A percentile compares a stretch with the other conserved stretches of the same genome.
Evolutionary conservation across 1,140 invertebrate genomes (phyloP).

Genomic region (Drosophila paulistorum): DNA sequence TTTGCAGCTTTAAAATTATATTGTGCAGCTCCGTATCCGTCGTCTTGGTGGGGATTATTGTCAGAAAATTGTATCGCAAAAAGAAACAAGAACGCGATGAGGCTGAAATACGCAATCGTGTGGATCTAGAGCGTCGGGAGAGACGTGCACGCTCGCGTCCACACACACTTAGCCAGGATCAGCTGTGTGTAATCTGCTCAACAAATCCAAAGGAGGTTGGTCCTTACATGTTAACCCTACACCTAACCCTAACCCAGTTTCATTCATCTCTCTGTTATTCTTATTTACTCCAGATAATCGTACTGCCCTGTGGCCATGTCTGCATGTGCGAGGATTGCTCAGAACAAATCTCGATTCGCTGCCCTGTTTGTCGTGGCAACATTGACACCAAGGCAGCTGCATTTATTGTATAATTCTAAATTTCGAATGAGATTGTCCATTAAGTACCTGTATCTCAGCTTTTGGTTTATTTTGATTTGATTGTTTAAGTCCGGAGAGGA

Average conservation of each 20-base stretch:
- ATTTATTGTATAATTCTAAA: slow-evolving; percentile 86
- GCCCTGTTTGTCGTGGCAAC: slow-evolving; percentile 88
- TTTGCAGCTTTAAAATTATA: slow-evolving; percentile 80
- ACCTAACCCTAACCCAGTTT: too few relatives aligned
- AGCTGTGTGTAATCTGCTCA: slow-evolving; percentile 90
- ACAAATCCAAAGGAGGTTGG: slow-evolving; percentile 89
- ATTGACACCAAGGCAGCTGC: slow-evolving; percentile 88
- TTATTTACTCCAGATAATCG: slow-evolving; percentile 86
- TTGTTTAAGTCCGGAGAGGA: slow-evolving; percentile 17
- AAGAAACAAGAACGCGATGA: slow-evolving; percentile 85
- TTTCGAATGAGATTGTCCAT: slow-evolving; percentile 27
- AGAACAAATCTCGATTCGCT: slow-evolving; percentile 86
- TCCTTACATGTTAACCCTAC: background rate
- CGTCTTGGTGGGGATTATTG: slow-evolving; percentile 86
- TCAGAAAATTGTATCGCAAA: slow-evolving; percentile 85
- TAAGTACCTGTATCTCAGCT: slow-evolving; percentile 38
- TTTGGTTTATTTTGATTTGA: slow-evolving; percentile 23
- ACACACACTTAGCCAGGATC: slow-evolving; percentile 86
- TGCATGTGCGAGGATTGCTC: slow-evolving; percentile 93
- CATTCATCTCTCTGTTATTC: background rate
- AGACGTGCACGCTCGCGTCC: slow-evolving; percentile 86
- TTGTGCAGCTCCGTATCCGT: slow-evolving; percentile 88
- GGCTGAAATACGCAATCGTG: slow-evolving; percentile 85
- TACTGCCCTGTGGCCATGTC: slow-evolving; percentile 92
- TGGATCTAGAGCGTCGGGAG: slow-evolving; percentile 87